Evolutionary conservation across 1,140 invertebrate species (phyloP).

Genomic region (Eulimnadia texana): DNA sequence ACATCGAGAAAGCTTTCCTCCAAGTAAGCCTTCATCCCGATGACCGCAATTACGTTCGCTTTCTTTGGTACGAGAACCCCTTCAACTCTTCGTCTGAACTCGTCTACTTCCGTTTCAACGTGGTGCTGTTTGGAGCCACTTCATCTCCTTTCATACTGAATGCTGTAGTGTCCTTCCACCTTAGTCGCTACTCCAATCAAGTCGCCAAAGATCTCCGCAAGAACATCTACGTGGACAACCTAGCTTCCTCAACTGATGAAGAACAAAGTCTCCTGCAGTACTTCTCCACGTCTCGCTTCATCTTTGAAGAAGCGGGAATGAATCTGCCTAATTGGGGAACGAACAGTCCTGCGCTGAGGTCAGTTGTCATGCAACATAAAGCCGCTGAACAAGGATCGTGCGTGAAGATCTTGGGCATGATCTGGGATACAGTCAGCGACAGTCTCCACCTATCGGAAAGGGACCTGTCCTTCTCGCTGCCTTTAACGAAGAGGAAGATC

Average conservation of each 20-base stretch:
- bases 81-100: background rate
- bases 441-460: background rate
- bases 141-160: constrained; percentile 9
- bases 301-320: background rate
- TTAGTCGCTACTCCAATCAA: background rate
- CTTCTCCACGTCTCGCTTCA: background rate
- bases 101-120: constrained; percentile 1
- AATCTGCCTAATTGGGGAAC: background rate
- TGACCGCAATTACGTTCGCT: constrained; percentile 18
- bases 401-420: constrained; percentile 1
- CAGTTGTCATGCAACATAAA: background rate
- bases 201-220: background rate
- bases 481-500: constrained; percentile 13
- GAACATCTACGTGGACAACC: constrained; percentile 12
- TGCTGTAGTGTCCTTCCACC: background rate
- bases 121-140: constrained; percentile 3
- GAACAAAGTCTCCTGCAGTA: background rate
- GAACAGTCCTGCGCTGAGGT: background rate
- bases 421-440: background rate
- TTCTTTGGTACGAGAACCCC: constrained; percentile 18
- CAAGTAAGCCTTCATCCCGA: constrained; percentile 15
- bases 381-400: background rate
- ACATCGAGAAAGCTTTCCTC: constrained; percentile 30
- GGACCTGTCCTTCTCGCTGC: background rate
- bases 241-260: background rate